Base-by-base conservation (phyloP, 2,888 invertebrate species). In the Labia minor region DNA sequence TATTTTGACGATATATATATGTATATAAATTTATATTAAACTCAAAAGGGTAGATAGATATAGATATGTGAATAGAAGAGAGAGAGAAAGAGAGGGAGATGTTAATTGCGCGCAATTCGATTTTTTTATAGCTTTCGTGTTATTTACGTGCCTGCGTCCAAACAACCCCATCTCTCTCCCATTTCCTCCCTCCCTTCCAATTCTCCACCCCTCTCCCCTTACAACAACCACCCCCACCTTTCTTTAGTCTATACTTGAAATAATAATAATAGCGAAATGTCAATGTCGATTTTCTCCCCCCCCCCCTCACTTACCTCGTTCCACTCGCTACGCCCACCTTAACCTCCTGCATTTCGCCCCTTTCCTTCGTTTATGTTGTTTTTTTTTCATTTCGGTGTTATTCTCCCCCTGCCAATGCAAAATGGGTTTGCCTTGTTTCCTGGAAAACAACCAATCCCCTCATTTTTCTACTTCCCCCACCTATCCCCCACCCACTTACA, bases 391-490 rank as follows among this genome's bases (percentile, higher is more conserved):
- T 26, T 26, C 26, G 16, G 49, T 49, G 49, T 49, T 49, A 49
- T 49, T 49, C 14, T 49, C 49, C 49, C 49, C 49, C 49, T 49
- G 8, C 26, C 26, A 26, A 26, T 16, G 49, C 49, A 16, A 49
- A 49, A 49, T 49, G 49, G 49, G 49, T 49, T 49, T 49, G 49
- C 49, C 49, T 49, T 49, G 49, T 49, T 49, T 49, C 49, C n/a
- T 33, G 33, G 49, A 49, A 49, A 49, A 49, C 49, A 49, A 11
- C 49, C 49, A 11, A n/a, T n/a, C n/a, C n/a, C n/a, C n/a, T n/a
- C n/a, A n/a, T n/a, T n/a, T n/a, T n/a, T n/a, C n/a, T n/a, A n/a
- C n/a, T n/a, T n/a, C n/a, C n/a, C n/a, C n/a, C n/a, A n/a, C n/a
- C n/a, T n/a, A n/a, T n/a, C 49, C 2, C 49, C 3, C 26, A 26